Evolutionary conservation across 2,113 vertebrate species (phyloP), one percentile per base, ranked within the genome.

Genomic region (Vidua macroura): DNA sequence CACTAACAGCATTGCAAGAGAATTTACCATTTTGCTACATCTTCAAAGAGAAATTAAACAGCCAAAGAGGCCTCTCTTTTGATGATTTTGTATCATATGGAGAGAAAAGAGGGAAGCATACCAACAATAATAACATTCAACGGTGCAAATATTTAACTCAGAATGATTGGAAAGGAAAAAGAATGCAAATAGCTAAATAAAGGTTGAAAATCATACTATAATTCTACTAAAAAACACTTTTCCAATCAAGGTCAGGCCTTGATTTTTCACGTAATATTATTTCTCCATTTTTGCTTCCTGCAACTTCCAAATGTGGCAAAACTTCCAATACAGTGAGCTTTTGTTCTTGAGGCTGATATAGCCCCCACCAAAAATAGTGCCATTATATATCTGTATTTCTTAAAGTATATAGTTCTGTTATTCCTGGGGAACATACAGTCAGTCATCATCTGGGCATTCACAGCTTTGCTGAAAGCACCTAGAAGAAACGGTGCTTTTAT

Each of bases 41-140:
- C 64, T 79, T 96, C 87, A 86, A 88, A 97, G 70, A 91, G 55
- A 92, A 74, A 46, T 73, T 56, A 87, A 58, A n/a, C 46, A 77
- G 78, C 46, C 89, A 66, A 27, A 37, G 31, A 58, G 23, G 46
- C 31, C 49, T 10, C 15, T 82, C 49, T 80, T 93, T 77, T 90
- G 77, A 87, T 58, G 67, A 13, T 51, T 88, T 88, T 92, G 39
- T 60, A 37, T 67, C 70, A 83, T 43, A 87, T 18, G n/a, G 62
- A 89, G 58, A 69, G 60, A 77, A 66, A 33, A 78, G 59, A 90
- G 51, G 81, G 55, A 94, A 88, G 35, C 33, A 6, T 59, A 92
- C 84, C 91, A 94, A 85, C 14, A 91, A 58, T 33, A 94, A 74
- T 77, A 93, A 95, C 7, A 10, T 87, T 90, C 70, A 88, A 80